Evolutionary conservation across 2,113 vertebrate genomes (phyloP).

Genomic region (Ancistrus triradiatus): DNA sequence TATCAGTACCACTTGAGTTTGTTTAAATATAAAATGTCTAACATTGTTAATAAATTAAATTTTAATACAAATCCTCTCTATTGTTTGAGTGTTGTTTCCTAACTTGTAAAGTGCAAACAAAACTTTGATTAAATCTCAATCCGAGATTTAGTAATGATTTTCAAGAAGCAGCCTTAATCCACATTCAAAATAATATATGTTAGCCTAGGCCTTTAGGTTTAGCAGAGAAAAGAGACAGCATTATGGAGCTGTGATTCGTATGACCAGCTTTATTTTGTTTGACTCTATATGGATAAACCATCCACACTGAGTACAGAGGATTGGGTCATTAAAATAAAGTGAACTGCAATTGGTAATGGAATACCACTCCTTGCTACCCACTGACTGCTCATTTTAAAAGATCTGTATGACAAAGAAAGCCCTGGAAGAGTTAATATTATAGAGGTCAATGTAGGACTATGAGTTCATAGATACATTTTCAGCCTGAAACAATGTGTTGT

Average conservation of each 20-base stretch:
- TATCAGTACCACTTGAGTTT: no score
- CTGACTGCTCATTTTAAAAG: constrained; percentile 1
- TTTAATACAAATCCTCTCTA: no score
- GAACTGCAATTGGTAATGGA: constrained; percentile 15
- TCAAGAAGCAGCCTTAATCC: background rate
- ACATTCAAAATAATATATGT: background rate
- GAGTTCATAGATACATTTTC: background rate
- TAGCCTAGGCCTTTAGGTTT: background rate
- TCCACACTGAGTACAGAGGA: background rate
- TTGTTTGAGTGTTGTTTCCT: background rate
- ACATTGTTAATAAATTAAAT: no score
- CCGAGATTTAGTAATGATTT: background rate
- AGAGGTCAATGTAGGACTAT: background rate
- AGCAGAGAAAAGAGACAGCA: background rate
- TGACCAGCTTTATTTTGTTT: constrained; percentile 10
- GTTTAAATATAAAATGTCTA: no score
- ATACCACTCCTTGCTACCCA: background rate
- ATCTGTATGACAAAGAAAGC: background rate
- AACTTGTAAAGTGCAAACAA: background rate
- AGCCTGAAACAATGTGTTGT: background rate
- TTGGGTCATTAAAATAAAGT: constrained; percentile 16
- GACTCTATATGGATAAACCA: background rate
- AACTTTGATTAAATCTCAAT: background rate
- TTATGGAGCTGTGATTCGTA: constrained; percentile 8
- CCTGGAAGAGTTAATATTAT: background rate